phyloP scores from a whole-genome alignment of 2,888 invertebrate species.

The Agonopterix arenella region DNA sequence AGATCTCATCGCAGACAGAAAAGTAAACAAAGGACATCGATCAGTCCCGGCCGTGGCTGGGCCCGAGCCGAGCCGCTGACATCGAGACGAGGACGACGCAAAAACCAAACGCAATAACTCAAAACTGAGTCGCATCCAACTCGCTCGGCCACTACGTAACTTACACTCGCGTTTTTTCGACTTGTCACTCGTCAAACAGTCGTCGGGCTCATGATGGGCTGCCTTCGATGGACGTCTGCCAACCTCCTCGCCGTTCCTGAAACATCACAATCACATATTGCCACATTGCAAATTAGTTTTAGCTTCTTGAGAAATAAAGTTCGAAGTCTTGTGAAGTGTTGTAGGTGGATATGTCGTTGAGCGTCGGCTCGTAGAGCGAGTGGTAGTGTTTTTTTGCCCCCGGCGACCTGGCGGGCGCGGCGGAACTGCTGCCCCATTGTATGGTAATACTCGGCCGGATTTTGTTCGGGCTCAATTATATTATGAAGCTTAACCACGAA shows the following conservation, averaged over 20 bases:
- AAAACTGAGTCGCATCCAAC: constrained; percentile 21
- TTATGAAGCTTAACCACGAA: constrained; percentile 71
- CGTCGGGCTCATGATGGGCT: constrained; percentile 69
- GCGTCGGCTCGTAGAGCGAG: constrained; percentile 22
- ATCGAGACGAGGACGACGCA: constrained; percentile 15
- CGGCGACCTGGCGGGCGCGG: constrained; percentile 54
- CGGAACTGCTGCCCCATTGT: constrained; percentile 71
- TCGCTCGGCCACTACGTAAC: constrained; percentile 46
- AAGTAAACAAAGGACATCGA: constrained; percentile 54
- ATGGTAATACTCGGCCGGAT: constrained; percentile 74
- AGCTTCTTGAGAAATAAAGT: too few species aligned
- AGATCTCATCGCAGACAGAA: constrained; percentile 24
- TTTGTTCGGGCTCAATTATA: constrained; percentile 75
- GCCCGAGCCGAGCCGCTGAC: not conserved
- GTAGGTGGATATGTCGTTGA: not conserved
- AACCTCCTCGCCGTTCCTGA: constrained; percentile 32
- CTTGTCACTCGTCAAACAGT: constrained; percentile 71
- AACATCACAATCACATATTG: not conserved
- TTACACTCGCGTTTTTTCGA: constrained; percentile 62
- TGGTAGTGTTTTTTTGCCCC: constrained; percentile 74
- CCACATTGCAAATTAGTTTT: not conserved
- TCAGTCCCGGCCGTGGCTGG: constrained; percentile 22
- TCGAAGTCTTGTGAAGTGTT: too few species aligned
- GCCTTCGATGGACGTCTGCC: constrained; percentile 72
- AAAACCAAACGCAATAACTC: constrained; percentile 31